A percentile compares a stretch with the other conserved stretches of the same genome.
Evolutionary conservation across 2,113 vertebrate species (phyloP).

Genomic region (Elephantulus edwardii): DNA sequence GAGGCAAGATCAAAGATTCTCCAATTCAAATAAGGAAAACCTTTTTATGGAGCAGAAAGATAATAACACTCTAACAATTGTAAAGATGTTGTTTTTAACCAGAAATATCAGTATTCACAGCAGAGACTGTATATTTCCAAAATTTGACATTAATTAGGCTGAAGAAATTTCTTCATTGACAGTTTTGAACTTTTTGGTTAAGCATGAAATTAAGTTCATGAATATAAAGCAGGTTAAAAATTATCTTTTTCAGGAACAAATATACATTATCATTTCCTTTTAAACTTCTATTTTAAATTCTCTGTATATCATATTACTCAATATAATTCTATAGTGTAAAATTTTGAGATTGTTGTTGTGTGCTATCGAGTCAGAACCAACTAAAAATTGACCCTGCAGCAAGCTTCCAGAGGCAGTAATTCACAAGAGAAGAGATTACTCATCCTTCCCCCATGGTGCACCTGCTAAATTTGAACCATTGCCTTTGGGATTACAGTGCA

Average conservation of each 20-base stretch:
- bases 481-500: too few relatives aligned
- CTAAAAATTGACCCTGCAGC: too few relatives aligned
- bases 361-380: too few relatives aligned
- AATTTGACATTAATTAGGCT: constrained; percentile 67
- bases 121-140: constrained; percentile 11
- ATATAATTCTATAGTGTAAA: constrained; percentile 12
- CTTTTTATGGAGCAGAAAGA: constrained; percentile 1
- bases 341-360: too few relatives aligned
- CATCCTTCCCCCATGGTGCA: too few relatives aligned
- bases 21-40: not conserved
- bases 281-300: not conserved
- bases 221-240: constrained; percentile 61
- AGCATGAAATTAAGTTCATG: constrained; percentile 63
- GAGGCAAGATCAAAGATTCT: not conserved
- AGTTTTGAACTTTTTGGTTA: constrained; percentile 67
- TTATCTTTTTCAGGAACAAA: constrained; percentile 50
- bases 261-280: constrained; percentile 26
- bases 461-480: too few relatives aligned
- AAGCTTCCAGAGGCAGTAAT: too few relatives aligned
- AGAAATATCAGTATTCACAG: constrained; percentile 42
- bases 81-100: constrained; percentile 36
- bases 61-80: not conserved
- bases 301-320: constrained; percentile 6
- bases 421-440: too few relatives aligned
- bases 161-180: constrained; percentile 48